Evolutionary conservation across 2,888 invertebrate genomes (phyloP).

Genomic region (Diachrysia chrysitis): DNA sequence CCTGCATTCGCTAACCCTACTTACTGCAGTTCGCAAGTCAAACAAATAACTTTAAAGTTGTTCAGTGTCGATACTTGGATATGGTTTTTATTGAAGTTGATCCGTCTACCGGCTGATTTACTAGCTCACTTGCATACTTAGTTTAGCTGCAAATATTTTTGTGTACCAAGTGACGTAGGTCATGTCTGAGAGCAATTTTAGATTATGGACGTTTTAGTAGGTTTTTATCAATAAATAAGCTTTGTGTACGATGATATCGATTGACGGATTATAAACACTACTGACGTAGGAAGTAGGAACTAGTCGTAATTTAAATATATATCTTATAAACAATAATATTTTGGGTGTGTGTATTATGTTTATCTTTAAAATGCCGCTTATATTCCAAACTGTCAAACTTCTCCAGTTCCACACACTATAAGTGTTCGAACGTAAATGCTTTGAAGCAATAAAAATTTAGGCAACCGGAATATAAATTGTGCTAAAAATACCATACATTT

Average conservation of each 20-base stretch:
- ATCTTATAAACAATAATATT: no score
- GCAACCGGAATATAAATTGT: constrained; percentile 20
- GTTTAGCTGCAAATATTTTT: constrained; percentile 5
- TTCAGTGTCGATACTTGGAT: constrained; percentile 58
- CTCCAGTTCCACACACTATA: background rate
- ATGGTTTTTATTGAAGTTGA: constrained; percentile 52
- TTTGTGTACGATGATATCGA: background rate
- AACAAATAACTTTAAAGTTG: constrained; percentile 63
- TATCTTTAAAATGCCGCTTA: no score
- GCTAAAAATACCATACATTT: constrained; percentile 38
- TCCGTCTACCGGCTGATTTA: constrained; percentile 61
- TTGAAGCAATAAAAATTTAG: constrained; percentile 5
- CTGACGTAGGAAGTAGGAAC: no score
- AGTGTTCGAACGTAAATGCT: constrained; percentile 11
- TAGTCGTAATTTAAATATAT: no score
- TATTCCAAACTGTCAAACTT: no score
- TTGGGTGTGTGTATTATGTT: no score
- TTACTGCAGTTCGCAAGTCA: constrained; percentile 37
- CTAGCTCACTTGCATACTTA: constrained; percentile 35
- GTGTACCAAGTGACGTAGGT: background rate
- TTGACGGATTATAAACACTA: no score
- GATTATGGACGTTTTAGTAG: background rate
- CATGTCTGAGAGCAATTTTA: background rate
- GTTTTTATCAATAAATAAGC: background rate
- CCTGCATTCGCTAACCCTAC: constrained; percentile 32